Evolutionary conservation across 2,888 invertebrate genomes (phyloP), one percentile per base, ranked within the genome.

Genomic region (Brachypalpus laphriformis): DNA sequence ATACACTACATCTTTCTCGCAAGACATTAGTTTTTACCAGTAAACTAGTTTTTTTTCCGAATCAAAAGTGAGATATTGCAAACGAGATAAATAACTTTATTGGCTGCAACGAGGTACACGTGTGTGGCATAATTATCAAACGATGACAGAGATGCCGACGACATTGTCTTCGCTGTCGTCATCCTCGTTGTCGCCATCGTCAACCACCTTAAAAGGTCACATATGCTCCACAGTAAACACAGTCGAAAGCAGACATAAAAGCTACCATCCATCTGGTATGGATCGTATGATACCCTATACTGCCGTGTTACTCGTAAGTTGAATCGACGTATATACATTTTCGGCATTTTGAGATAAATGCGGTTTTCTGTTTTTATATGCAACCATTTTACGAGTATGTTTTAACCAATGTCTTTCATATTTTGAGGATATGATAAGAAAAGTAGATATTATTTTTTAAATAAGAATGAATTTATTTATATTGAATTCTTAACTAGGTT

Each of bases 51-150:
- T 42, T 40, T 59, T 40, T 51, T 51, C 11, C 4, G 31, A 77
- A 56, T 54, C 77, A 28, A 61, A 70, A 77, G 70, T 77, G 70
- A 77, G 77, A 77, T 77, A 77, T 77, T 77, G 51, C 51, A 47
- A 61, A 63, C 70, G 37, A 78, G 54, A 82, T 71, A 72, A 82
- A 88, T 77, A 77, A 77, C 80, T 72, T 81, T 74, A 74, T 74
- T 81, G 63, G 77, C 47, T 78, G 77, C 77, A 72, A 81, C 82
- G 71, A 77, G 66, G n/a, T 87, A 83, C 86, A 87, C 87, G 87
- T 87, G 87, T 75, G 61, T 82, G 77, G 87, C 83, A 87, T 87
- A 87, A 81, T 86, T 83, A 86, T 80, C 66, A 71, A 54, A 51
- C 70, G 54, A 70, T 70, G 61, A 77, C 77, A 77, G 77, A 70